A percentile compares a stretch with the other conserved stretches of the same genome.
These are phyloP conservation scores for Tragulus kanchil DNA, from an alignment of 2,113 vertebrate species.

Conservation along the genomic window DNA sequence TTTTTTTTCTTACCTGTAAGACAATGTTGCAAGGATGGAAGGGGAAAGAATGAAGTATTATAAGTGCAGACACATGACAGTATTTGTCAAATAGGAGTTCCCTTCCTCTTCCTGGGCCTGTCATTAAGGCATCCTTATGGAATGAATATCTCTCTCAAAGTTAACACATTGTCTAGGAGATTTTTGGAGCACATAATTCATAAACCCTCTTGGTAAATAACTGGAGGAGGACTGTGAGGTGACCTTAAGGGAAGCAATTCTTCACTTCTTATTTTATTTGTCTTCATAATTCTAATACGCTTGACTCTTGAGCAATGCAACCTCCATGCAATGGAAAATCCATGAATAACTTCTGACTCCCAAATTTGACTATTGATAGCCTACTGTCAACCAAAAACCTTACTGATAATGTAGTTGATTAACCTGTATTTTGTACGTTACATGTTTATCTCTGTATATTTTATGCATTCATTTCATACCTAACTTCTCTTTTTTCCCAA, in stretches of 20 bases:
- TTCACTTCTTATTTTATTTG: background rate
- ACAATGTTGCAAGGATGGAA: background rate
- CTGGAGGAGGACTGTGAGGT: background rate
- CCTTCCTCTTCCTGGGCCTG: background rate
- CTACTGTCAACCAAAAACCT: background rate
- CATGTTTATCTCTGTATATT: background rate
- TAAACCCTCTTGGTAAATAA: background rate
- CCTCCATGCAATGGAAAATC: background rate
- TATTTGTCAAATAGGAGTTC: background rate
- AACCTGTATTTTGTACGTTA: background rate
- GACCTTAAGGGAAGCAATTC: background rate
- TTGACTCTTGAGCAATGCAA: background rate
- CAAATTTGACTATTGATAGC: background rate
- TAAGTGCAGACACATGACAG: background rate
- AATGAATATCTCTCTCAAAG: background rate
- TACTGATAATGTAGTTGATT: background rate
- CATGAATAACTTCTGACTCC: background rate
- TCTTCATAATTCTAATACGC: background rate
- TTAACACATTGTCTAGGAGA: background rate
- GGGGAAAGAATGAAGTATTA: background rate
- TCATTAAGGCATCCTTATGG: background rate
- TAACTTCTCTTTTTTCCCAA: background rate
- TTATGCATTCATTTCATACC: background rate
- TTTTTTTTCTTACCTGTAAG: constrained; percentile 21
- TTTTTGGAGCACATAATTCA: background rate